A percentile compares a stretch with the other conserved stretches of the same genome.
Evolutionary conservation across 2,888 invertebrate species (phyloP).

Genomic region (Aspidiotus destructor): DNA sequence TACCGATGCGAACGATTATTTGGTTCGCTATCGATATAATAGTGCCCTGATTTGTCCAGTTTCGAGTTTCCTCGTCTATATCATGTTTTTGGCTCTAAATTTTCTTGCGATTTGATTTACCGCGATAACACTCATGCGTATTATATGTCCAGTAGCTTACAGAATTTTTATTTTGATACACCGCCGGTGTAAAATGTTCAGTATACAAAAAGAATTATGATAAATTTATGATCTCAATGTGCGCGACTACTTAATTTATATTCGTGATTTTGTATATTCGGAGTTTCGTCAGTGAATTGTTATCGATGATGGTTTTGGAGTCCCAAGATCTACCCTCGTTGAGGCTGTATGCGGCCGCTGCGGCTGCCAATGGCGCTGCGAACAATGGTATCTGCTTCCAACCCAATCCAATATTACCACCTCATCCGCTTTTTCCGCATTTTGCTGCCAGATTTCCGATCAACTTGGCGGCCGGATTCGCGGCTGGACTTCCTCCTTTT

Average conservation of each 20-base stretch:
- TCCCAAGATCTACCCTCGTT: conserved; percentile 56
- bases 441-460: conserved; percentile 37
- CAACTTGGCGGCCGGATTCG: conserved; percentile 37
- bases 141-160: too few species aligned
- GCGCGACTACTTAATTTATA: neutral
- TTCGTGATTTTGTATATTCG: neutral
- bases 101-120: too few species aligned
- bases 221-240: neutral
- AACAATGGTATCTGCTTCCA: conserved; percentile 35
- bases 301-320: conserved; percentile 53
- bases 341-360: conserved; percentile 48
- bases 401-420: conserved; percentile 36
- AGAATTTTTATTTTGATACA: too few species aligned
- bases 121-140: too few species aligned
- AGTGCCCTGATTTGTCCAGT: too few species aligned
- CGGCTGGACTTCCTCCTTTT: conserved; percentile 35
- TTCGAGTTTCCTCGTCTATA: too few species aligned
- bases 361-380: conserved; percentile 35
- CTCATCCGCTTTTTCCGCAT: conserved; percentile 38
- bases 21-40: too few species aligned
- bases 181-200: too few species aligned
- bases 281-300: neutral
- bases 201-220: too few species aligned
- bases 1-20: too few species aligned
- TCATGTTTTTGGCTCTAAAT: too few species aligned